phyloP scores from a whole-genome alignment of 2,888 invertebrate genomes.

The Halictus ligatus region DNA sequence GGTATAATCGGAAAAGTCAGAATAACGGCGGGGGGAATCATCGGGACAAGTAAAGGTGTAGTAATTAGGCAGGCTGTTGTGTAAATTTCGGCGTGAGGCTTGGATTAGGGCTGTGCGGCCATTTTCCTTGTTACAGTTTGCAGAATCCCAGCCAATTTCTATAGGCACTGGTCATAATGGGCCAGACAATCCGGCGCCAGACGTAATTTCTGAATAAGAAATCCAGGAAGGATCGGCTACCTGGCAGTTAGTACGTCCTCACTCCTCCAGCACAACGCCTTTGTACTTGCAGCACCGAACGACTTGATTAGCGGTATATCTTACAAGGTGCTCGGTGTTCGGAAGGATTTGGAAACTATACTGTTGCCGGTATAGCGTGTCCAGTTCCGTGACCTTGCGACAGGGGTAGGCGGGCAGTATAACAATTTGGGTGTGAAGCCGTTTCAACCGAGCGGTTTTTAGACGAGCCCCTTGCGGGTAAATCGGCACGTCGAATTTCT shows the following conservation, averaged over 20 bases:
- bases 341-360: background rate
- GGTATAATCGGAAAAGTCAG: background rate
- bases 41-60: background rate
- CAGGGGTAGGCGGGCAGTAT: background rate
- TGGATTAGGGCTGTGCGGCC: background rate
- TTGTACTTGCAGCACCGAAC: constrained; percentile 26
- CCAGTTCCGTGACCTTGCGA: background rate
- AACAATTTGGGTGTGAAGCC: background rate
- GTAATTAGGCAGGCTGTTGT: background rate
- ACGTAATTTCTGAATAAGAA: background rate
- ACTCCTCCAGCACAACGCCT: constrained; percentile 8
- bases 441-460: constrained; percentile 9
- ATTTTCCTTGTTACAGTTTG: background rate
- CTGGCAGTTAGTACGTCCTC: background rate
- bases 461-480: background rate
- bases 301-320: constrained; percentile 14
- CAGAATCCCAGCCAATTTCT: background rate
- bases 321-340: accelerated
- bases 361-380: background rate
- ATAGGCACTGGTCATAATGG: background rate
- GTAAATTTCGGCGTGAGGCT: background rate
- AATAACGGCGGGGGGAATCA: background rate
- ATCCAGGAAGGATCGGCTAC: background rate
- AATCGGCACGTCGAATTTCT: background rate
- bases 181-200: constrained; percentile 33